Percentiles rank a stretch among this genome's conserved stretches.
These are phyloP conservation scores for Drosophila simulans DNA, from an alignment of 1,140 invertebrate genomes.

Conservation along the genomic window DNA sequence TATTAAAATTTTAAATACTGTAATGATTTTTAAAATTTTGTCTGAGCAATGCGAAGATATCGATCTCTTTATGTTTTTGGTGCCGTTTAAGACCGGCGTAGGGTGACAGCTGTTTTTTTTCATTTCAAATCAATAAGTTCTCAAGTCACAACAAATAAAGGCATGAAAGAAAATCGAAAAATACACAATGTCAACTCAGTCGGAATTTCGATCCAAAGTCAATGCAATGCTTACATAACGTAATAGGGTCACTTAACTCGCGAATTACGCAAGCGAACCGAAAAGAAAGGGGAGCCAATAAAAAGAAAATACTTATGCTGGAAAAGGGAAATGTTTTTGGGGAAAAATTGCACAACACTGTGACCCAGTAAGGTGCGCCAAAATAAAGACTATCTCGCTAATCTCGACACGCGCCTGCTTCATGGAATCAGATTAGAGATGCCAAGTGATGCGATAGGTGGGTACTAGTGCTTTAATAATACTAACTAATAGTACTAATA, in stretches of 20 bases:
- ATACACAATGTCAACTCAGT: conserved; percentile 62
- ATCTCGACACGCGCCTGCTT: conserved; percentile 35
- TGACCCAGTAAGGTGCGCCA: conserved; percentile 29
- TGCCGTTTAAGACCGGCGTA: conserved; percentile 15
- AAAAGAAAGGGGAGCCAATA: conserved; percentile 22
- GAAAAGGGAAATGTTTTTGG: conserved; percentile 19
- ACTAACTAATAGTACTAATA: too few relatives aligned
- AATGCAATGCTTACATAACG: conserved; percentile 74
- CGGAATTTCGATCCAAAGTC: conserved; percentile 70
- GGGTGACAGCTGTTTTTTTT: conserved; percentile 22
- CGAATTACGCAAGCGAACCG: conserved; percentile 57
- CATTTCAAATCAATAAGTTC: conserved; percentile 36
- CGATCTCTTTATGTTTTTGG: too few relatives aligned
- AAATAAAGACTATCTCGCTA: conserved; percentile 6
- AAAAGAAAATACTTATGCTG: conserved; percentile 38
- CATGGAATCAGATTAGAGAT: conserved; percentile 6
- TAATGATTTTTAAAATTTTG: not conserved
- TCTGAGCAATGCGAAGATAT: too few relatives aligned
- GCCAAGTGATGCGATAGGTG: not conserved
- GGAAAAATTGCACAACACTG: conserved; percentile 31
- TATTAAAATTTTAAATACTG: too few relatives aligned
- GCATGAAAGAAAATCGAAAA: conserved; percentile 29
- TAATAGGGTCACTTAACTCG: not conserved
- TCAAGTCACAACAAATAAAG: conserved; percentile 4
- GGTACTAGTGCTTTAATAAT: not conserved